Evolutionary conservation across 2,113 vertebrate species (phyloP).

Genomic region (Sinocyclocheilus anshuiensis): DNA sequence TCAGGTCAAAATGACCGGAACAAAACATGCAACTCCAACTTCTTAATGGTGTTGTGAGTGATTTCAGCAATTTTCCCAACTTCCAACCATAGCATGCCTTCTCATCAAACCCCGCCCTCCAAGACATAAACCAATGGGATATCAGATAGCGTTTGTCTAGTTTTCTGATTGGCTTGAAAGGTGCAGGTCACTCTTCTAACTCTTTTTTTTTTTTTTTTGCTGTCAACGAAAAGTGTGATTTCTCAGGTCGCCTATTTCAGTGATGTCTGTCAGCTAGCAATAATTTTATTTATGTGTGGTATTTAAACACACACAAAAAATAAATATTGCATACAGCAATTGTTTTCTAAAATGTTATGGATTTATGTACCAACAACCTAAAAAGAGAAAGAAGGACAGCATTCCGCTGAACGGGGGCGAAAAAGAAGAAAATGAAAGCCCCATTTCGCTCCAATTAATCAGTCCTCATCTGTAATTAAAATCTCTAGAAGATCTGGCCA

Average conservation of each 20-base stretch:
- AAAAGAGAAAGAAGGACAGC: background rate
- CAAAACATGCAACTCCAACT: too few relatives aligned
- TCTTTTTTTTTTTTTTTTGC: too few relatives aligned
- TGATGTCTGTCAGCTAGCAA: background rate
- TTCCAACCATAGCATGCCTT: background rate
- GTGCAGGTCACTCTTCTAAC: background rate
- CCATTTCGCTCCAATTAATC: conserved; percentile 20
- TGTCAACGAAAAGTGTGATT: background rate
- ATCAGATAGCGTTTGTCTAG: background rate
- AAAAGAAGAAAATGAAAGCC: background rate
- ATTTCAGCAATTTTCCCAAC: background rate
- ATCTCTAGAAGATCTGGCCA: conserved; percentile 9
- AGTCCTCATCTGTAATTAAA: conserved; percentile 37
- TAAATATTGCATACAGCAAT: background rate
- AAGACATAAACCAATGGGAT: background rate
- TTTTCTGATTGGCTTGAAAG: background rate
- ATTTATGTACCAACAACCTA: background rate
- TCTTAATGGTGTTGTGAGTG: background rate
- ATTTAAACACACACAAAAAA: background rate
- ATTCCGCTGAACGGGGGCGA: background rate
- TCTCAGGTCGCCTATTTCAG: background rate
- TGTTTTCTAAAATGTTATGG: background rate
- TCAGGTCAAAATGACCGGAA: too few relatives aligned
- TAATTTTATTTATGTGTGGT: background rate
- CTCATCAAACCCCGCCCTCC: background rate